Base-by-base conservation (phyloP, 2,113 vertebrate species). In the Pao palembangensis region DNA sequence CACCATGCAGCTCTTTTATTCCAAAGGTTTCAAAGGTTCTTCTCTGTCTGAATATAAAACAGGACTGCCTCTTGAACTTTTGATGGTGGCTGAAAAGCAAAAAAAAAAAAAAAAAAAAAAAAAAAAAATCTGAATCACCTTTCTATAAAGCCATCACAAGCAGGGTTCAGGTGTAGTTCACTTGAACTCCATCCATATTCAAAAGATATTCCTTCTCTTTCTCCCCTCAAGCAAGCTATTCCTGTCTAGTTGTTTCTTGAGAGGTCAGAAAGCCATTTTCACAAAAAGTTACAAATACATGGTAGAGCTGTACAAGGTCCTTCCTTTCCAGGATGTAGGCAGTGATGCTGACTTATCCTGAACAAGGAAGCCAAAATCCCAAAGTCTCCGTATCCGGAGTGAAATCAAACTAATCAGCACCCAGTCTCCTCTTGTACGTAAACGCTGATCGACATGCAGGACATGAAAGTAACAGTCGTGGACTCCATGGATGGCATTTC, bases 161-260 rank as follows among this genome's bases (percentile, higher is more conserved):
- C 77, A 69, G 73, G 72, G 91, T 92, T 92, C 91, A 92, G 87
- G 83, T n/a, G n/a, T 78, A 92, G 91, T 92, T 92, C 89, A 90
- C 79, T 77, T 81, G 82, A 87, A 75, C 82, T 74, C 82, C 75
- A 83, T 88, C 82, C 84, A 84, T 86, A 88, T 86, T 87, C 84
- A 88, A 81, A 84, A 64, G 69, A 73, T 64, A 54, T 70, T 46
- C 34, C 71, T 41, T 58, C 68, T 55, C 51, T 75, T 68, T 67
- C 60, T 64, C 70, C 44, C 78, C 71, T 81, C 67, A 41, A 76
- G 76, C 65, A 54, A 83, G 75, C 62, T 72, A 68, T 68, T 55
- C 49, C 62, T 70, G 64, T 71, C 64, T 58, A 53, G 46, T 67
- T 69, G 28, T 76, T 71, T 67, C 55, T 74, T 68, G 67, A 18